phyloP scores from a whole-genome alignment of 2,888 invertebrate genomes.

The Mimas tiliae region DNA sequence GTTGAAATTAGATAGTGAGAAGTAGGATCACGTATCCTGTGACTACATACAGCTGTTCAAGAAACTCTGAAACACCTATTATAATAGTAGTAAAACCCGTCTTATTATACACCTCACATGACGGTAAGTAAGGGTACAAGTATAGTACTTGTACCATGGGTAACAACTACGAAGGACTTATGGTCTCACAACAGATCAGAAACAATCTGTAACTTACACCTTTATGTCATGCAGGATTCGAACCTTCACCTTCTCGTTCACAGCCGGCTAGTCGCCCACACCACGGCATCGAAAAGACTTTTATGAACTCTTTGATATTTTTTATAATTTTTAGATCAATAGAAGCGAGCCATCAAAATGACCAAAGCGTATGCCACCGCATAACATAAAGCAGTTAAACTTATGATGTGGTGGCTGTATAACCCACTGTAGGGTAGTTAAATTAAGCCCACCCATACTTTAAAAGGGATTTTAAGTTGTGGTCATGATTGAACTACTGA shows the following conservation, averaged over 20 bases:
- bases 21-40: too few relatives aligned
- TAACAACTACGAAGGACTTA: not conserved
- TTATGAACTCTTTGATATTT: not conserved
- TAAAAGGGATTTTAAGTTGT: conserved; percentile 26
- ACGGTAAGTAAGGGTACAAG: too few relatives aligned
- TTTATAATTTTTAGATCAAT: not conserved
- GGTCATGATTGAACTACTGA: conserved; percentile 28
- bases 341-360: not conserved
- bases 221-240: not conserved
- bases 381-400: not conserved
- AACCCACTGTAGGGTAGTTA: not conserved
- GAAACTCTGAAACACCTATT: too few relatives aligned
- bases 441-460: conserved; percentile 2
- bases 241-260: not conserved
- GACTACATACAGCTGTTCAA: too few relatives aligned
- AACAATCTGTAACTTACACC: too few relatives aligned
- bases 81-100: too few relatives aligned
- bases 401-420: not conserved
- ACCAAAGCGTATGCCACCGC: not conserved
- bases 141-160: too few relatives aligned
- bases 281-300: not conserved
- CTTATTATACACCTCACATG: too few relatives aligned
- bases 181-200: not conserved
- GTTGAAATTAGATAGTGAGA: too few relatives aligned
- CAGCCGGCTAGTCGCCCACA: not conserved